A percentile compares a stretch with the other conserved stretches of the same genome.
phyloP scores from a whole-genome alignment of 1,140 invertebrate species.

The Tetragonula clypearis region DNA sequence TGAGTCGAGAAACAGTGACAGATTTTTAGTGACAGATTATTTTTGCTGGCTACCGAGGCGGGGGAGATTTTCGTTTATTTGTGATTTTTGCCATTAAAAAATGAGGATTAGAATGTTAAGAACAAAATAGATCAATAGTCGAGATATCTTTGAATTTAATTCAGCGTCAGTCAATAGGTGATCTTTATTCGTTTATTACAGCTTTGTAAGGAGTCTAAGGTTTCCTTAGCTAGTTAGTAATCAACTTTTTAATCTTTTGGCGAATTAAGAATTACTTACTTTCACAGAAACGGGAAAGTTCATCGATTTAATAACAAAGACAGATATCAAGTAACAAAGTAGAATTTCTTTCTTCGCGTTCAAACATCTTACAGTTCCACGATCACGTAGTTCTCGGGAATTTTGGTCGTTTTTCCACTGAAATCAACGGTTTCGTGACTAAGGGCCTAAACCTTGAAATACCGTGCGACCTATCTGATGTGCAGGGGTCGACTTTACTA shows the following conservation, averaged over 20 bases:
- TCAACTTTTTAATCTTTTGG: no score
- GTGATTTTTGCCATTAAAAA: not conserved
- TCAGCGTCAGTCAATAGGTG: not conserved
- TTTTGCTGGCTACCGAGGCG: not conserved
- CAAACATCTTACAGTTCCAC: no score
- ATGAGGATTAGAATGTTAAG: no score
- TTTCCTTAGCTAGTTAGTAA: not conserved
- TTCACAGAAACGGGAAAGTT: not conserved
- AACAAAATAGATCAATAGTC: not conserved
- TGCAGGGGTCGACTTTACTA: conserved; percentile 28
- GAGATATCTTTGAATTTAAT: not conserved
- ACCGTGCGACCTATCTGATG: conserved; percentile 24
- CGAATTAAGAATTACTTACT: no score
- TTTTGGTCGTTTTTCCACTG: not conserved
- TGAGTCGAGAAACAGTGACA: not conserved
- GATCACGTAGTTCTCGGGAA: not conserved
- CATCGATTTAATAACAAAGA: not conserved
- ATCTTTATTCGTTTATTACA: not conserved
- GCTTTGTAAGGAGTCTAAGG: not conserved
- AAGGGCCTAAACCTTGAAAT: no score
- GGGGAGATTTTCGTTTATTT: not conserved
- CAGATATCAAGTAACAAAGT: no score
- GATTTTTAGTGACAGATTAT: not conserved
- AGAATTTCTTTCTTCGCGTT: not conserved
- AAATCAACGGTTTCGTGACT: conserved; percentile 1